These are phyloP conservation scores for Zoanthus solanderi DNA, from an alignment of 92 coral and sea anemone genomes.

Conservation along the genomic window DNA sequence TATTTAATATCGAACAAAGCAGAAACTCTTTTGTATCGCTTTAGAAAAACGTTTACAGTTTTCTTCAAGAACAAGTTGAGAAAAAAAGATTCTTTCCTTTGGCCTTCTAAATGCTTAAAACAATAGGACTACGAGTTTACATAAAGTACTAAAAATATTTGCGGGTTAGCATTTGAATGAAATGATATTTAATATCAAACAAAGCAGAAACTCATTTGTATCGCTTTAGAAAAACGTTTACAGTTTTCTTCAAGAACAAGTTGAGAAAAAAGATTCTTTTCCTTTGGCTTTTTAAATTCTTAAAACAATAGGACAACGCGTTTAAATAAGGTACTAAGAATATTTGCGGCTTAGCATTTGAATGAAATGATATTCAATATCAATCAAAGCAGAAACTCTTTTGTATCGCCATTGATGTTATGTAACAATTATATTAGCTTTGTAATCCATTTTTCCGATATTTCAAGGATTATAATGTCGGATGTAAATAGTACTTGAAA, in stretches of 20 bases:
- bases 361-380: background rate
- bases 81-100: background rate
- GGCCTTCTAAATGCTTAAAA: no score
- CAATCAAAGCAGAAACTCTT: background rate
- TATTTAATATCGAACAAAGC: no score
- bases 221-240: background rate
- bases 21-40: no score
- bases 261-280: background rate
- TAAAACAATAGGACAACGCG: background rate
- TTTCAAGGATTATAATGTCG: no score
- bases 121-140: no score
- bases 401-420: background rate
- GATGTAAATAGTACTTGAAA: no score
- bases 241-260: background rate
- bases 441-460: no score
- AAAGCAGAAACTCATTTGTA: no score
- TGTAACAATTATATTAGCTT: no score
- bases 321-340: background rate
- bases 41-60: constrained; percentile 1
- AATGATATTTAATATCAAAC: no score
- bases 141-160: no score
- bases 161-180: no score
- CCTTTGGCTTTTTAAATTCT: background rate
- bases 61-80: background rate
- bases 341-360: background rate